These are phyloP conservation scores for Xenopus borealis DNA, from an alignment of 2,113 vertebrate species.

Conservation along the genomic window DNA sequence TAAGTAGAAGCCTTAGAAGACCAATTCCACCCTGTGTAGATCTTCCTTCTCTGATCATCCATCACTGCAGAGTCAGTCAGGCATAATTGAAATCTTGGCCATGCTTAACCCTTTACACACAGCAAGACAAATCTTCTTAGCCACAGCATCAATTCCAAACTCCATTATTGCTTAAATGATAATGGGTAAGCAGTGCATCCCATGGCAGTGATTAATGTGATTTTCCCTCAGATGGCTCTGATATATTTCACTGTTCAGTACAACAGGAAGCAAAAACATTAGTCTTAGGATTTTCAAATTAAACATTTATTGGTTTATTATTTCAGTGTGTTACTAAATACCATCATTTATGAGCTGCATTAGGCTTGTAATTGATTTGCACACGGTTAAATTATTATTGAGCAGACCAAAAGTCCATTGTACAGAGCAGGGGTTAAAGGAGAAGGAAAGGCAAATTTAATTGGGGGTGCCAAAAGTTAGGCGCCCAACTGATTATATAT, in stretches of 20 bases:
- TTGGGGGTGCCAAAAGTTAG: too few species aligned
- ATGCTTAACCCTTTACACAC: neutral
- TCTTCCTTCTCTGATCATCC: conserved; percentile 9
- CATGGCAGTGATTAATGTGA: neutral
- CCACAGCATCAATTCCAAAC: neutral
- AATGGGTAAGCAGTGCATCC: neutral
- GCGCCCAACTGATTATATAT: too few species aligned
- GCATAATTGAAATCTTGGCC: conserved; percentile 7
- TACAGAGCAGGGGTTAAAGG: neutral
- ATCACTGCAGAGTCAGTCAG: conserved; percentile 9
- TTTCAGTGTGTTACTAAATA: neutral
- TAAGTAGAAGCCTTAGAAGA: neutral
- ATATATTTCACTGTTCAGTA: neutral
- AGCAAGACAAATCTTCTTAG: neutral
- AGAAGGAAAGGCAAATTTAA: too few species aligned
- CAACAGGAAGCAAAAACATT: neutral
- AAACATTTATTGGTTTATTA: neutral
- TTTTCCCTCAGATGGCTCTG: neutral
- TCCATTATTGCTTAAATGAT: neutral
- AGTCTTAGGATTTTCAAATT: neutral
- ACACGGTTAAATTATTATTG: neutral
- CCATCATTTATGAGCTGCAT: neutral
- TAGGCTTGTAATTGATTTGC: neutral
- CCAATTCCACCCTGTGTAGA: neutral
- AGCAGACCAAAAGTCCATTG: neutral